phyloP scores from a whole-genome alignment of 2,113 vertebrate genomes.

The Lutjanus erythropterus region DNA sequence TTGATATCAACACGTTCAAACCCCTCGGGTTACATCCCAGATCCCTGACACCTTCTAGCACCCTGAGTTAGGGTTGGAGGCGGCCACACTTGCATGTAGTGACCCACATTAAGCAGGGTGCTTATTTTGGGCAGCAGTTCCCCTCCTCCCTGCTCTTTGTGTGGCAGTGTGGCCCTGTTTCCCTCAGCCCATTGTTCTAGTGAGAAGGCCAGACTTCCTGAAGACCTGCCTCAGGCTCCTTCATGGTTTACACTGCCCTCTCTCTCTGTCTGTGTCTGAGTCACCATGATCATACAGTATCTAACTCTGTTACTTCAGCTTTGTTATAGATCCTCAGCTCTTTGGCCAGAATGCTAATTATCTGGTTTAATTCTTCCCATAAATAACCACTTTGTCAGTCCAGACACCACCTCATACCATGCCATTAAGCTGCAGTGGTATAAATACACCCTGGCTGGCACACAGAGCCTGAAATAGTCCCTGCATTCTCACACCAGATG shows the following conservation, averaged over 20 bases:
- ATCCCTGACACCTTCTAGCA: not conserved
- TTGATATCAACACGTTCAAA: conserved; percentile 37
- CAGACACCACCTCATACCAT: conserved; percentile 13
- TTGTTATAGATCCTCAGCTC: not conserved
- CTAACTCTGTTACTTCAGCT: not conserved
- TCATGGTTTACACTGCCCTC: not conserved
- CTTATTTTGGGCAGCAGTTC: conserved; percentile 60
- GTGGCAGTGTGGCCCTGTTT: conserved; percentile 49
- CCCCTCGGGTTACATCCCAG: not conserved
- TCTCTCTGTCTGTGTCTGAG: not conserved
- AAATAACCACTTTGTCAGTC: conserved; percentile 1
- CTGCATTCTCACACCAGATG: conserved; percentile 56
- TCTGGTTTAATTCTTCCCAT: conserved; percentile 15
- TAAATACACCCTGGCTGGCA: conserved; percentile 52
- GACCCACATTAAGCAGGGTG: conserved; percentile 41
- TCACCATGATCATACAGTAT: not conserved
- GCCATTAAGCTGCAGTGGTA: conserved; percentile 22
- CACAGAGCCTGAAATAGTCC: conserved; percentile 40
- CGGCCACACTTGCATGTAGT: conserved; percentile 2
- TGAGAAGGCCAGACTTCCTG: conserved; percentile 70
- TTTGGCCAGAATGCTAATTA: conserved; percentile 34
- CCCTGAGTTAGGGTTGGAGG: conserved; percentile 5
- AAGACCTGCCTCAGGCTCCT: conserved; percentile 49
- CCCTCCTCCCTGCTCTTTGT: conserved; percentile 63
- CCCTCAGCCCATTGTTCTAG: conserved; percentile 72